These are phyloP conservation scores for Sinocyclocheilus grahami DNA, from an alignment of 2,113 vertebrate genomes.

Conservation along the genomic window DNA sequence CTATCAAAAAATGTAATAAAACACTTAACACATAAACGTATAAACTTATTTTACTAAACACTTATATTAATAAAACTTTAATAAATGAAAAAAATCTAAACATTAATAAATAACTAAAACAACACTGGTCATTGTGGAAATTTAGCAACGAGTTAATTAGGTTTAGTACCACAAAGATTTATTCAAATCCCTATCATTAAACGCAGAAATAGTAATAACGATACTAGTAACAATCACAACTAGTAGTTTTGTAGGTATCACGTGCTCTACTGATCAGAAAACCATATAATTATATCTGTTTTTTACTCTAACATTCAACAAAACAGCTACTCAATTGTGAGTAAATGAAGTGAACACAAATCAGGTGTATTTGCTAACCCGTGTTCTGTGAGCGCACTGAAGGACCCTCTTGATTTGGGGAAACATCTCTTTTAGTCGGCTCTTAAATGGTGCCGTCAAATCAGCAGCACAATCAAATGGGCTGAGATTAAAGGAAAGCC, in stretches of 20 bases:
- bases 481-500: constrained; percentile 20
- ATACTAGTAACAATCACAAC: not conserved
- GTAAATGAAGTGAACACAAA: not conserved
- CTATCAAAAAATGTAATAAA: no score
- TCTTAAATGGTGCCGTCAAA: not conserved
- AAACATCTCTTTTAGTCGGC: not conserved
- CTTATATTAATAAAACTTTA: no score
- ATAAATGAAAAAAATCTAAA: not conserved
- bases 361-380: not conserved
- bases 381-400: not conserved
- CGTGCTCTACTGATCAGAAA: not conserved
- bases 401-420: not conserved
- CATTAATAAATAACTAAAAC: not conserved
- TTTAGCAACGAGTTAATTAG: not conserved
- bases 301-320: not conserved
- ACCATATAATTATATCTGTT: not conserved
- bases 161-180: not conserved
- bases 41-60: no score
- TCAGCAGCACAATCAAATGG: constrained; percentile 15
- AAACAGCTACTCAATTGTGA: not conserved
- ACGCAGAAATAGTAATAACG: not conserved
- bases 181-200: not conserved
- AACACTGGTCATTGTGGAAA: not conserved
- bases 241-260: not conserved
- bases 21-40: no score